Conservation (phyloP, 2,797 vertebrate species). For the Alcedo atthis region DNA sequence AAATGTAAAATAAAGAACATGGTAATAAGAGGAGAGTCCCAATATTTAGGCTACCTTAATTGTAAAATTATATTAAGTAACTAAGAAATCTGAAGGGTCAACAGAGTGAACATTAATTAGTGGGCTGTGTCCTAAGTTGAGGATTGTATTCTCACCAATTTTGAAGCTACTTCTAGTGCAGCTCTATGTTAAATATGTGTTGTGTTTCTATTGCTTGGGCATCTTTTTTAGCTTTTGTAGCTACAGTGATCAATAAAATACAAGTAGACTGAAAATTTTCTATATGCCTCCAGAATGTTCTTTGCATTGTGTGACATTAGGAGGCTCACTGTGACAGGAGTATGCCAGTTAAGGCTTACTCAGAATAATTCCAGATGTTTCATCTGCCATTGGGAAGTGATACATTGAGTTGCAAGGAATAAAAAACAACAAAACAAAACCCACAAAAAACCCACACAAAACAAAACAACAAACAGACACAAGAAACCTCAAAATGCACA, state of each 20-base stretch:
- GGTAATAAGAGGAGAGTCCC: background rate
- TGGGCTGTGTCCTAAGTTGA: background rate
- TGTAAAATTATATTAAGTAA: background rate
- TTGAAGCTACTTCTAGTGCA: background rate
- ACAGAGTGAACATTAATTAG: too few relatives aligned
- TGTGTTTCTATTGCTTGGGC: background rate
- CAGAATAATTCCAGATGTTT: background rate
- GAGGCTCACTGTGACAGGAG: background rate
- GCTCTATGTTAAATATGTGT: background rate
- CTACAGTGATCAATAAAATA: background rate
- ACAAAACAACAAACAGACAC: too few relatives aligned
- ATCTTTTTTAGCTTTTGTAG: background rate
- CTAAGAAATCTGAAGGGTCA: too few relatives aligned
- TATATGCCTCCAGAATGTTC: background rate
- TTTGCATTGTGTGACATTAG: background rate
- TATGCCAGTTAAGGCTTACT: background rate
- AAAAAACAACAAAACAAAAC: background rate
- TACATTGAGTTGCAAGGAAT: background rate
- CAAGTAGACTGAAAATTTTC: background rate
- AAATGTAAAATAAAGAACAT: background rate
- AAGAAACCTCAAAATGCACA: background rate
- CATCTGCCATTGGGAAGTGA: background rate
- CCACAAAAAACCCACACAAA: background rate
- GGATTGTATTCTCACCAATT: background rate
- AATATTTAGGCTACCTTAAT: background rate